Evolutionary conservation across 2,113 vertebrate species (phyloP).

Genomic region (Pelmatolapia mariae): DNA sequence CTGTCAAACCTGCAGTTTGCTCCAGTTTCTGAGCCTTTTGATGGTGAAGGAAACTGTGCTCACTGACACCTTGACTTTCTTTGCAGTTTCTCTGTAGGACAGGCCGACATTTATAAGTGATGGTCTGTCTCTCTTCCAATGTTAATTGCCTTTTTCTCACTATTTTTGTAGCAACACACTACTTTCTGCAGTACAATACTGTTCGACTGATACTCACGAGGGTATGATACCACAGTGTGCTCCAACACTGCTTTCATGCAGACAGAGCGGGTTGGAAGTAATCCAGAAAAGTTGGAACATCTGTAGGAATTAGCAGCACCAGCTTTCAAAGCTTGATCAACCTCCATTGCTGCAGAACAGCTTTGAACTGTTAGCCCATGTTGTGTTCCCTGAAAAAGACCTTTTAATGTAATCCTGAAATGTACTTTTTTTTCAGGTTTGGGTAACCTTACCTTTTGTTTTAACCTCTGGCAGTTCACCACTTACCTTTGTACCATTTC

Average conservation of each 20-base stretch:
- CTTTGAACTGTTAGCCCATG: not conserved
- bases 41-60: not conserved
- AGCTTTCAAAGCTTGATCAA: not conserved
- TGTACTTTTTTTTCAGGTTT: not conserved
- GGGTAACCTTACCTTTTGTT: not conserved
- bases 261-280: fast-evolving
- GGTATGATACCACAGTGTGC: not conserved
- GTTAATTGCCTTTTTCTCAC: not conserved
- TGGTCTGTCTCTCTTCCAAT: not conserved
- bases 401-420: not conserved
- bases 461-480: not conserved
- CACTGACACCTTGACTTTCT: not conserved
- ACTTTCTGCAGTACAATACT: not conserved
- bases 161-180: not conserved
- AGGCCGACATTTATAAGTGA: not conserved
- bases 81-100: not conserved
- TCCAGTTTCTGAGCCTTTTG: not conserved
- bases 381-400: not conserved
- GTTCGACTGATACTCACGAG: not conserved
- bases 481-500: not conserved
- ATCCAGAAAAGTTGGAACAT: not conserved
- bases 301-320: fast-evolving
- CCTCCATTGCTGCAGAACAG: not conserved
- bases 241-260: not conserved
- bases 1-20: not conserved